Evolutionary conservation across 2,113 vertebrate species (phyloP), one percentile per base, ranked within the genome.

Genomic region (Pterocles gutturalis): DNA sequence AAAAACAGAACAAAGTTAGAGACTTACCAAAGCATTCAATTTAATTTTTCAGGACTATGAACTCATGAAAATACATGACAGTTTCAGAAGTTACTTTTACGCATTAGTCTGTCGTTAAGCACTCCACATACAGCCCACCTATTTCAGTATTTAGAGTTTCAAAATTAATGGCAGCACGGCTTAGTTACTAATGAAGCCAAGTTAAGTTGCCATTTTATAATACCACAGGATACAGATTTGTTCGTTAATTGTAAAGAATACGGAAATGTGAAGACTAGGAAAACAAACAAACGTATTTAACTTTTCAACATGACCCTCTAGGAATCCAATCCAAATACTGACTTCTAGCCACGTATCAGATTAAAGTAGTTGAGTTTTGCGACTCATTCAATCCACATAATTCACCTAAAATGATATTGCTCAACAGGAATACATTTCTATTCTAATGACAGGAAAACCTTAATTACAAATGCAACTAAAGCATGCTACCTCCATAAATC

Each of bases 401-500:
- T 94, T 96, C 95, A 96, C 96, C 96, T 83, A 96, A 97, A 98
- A 97, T 97, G 93, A 96, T 93, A 93, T 8, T 90, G 96, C 96
- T 98, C 95, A 97, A 95, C 87, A 95, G 95, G 98, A 98, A 97
- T 87, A 83, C 91, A 95, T 97, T 96, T 98, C 91, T 97, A 95
- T 77, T 95, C 76, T 90, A 97, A 91, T 94, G 97, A 98, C 93
- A 94, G 95, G 97, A 95, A 94, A 94, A 75, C 36, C 61, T 95
- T 98, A 97, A 98, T 98, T 98, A 98, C 76, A 97, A 98, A 98
- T 96, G 89, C 96, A 95, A 96, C 94, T 97, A 89, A 95, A 96
- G 93, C 91, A 91, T 94, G 96, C 87, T 96, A 97, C 83, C 86
- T 91, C 84, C 71, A 96, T 96, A 97, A 87, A 98, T 97, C 96